Evolutionary conservation across 2,113 vertebrate species (phyloP).

Genomic region (Microcebus jonahi): DNA sequence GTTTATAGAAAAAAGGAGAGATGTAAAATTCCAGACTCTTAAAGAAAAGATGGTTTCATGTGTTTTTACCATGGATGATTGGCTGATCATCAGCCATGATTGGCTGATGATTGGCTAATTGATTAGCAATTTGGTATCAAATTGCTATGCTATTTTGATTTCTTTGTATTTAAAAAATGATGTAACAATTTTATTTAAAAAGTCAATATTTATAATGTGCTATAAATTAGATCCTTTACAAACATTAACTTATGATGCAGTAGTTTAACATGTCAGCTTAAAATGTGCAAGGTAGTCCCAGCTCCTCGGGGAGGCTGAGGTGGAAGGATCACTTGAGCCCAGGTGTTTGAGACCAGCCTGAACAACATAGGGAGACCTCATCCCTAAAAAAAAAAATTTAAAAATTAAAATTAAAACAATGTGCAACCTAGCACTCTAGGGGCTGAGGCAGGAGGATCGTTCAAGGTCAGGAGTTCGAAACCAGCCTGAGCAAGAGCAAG

Average conservation of each 20-base stretch:
- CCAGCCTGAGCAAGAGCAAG: no score
- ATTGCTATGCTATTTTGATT: neutral
- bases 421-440: no score
- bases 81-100: neutral
- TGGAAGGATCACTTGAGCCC: no score
- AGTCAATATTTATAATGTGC: neutral
- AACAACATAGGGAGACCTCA: no score
- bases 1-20: neutral
- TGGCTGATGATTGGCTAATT: no score
- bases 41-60: neutral
- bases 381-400: no score
- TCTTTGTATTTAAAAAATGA: conserved; percentile 26
- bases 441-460: no score
- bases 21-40: neutral
- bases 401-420: no score
- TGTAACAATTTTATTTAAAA: neutral
- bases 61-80: neutral
- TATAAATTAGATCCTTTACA: neutral
- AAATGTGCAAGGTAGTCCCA: neutral
- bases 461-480: no score
- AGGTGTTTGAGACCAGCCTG: no score
- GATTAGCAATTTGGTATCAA: no score
- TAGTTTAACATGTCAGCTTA: neutral
- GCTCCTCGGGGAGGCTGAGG: no score
- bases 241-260: conserved; percentile 3